Conservation (phyloP, 2,113 vertebrate genomes). For the Notiomystis cincta region DNA sequence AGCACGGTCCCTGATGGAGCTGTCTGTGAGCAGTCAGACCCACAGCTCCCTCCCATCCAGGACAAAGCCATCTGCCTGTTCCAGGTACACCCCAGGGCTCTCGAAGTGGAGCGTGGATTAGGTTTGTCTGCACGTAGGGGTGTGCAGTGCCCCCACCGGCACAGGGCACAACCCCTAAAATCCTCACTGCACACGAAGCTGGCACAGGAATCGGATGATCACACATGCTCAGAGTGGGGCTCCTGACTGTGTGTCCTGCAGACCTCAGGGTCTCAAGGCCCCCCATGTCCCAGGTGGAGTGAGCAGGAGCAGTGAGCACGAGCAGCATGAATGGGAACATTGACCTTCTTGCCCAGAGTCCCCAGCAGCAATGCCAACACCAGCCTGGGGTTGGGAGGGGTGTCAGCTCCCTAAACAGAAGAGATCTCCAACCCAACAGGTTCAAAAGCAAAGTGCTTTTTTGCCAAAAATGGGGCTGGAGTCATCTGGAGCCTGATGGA, state of each 20-base stretch:
- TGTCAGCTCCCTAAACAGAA: background rate
- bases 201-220: rapidly evolving
- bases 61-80: background rate
- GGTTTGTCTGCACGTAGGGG: rapidly evolving
- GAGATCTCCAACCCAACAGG: rapidly evolving
- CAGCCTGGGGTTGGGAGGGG: rapidly evolving
- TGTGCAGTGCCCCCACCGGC: rapidly evolving
- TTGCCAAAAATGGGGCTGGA: background rate
- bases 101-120: rapidly evolving
- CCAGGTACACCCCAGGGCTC: background rate
- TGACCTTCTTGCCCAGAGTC: background rate
- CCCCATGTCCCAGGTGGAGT: rapidly evolving
- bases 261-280: rapidly evolving
- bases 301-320: background rate
- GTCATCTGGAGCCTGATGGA: background rate
- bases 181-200: background rate
- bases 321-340: background rate
- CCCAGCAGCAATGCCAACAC: background rate
- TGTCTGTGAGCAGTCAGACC: background rate
- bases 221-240: background rate
- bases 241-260: background rate
- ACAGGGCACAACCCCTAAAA: background rate
- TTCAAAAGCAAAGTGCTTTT: background rate
- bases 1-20: rapidly evolving
- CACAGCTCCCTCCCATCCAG: background rate